These are phyloP conservation scores for Malthinus flaveolus DNA, from an alignment of 2,888 invertebrate species.

Conservation along the genomic window DNA sequence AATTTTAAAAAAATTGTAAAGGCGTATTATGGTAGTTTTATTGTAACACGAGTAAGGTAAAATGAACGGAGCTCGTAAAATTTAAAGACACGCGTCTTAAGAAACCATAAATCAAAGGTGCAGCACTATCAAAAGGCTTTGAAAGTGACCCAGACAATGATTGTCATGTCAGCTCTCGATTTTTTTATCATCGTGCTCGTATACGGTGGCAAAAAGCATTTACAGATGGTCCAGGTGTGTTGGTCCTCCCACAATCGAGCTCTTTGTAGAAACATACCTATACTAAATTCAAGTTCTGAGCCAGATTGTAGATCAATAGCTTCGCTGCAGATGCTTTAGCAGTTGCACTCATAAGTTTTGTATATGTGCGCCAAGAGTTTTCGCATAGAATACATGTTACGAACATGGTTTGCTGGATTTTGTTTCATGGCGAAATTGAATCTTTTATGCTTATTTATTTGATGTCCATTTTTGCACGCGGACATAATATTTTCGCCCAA, in stretches of 20 bases:
- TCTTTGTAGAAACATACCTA: constrained; percentile 37
- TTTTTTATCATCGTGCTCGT: constrained; percentile 12
- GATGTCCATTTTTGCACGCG: neutral
- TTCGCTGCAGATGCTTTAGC: constrained; percentile 35
- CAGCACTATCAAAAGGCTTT: too few relatives aligned
- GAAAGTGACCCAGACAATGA: too few relatives aligned
- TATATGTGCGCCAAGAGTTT: constrained; percentile 1
- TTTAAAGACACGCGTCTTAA: neutral
- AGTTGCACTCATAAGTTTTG: constrained; percentile 30
- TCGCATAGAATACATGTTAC: neutral
- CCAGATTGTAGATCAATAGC: constrained; percentile 37
- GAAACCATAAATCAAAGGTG: too few relatives aligned
- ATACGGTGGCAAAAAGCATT: constrained; percentile 16
- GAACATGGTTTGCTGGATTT: neutral
- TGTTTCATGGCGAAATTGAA: neutral
- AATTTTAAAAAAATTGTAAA: too few relatives aligned
- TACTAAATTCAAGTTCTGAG: constrained; percentile 32
- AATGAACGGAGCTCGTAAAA: too few relatives aligned
- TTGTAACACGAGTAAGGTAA: too few relatives aligned
- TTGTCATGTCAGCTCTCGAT: neutral
- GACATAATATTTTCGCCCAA: too few relatives aligned
- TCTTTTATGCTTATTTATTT: neutral
- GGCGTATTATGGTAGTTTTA: too few relatives aligned
- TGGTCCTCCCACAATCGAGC: constrained; percentile 38
- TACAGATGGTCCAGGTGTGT: constrained; percentile 38